Percentiles rank a stretch among this genome's conserved stretches.
phyloP scores from a whole-genome alignment of 2,888 invertebrate species.

The Norana najaformis region DNA sequence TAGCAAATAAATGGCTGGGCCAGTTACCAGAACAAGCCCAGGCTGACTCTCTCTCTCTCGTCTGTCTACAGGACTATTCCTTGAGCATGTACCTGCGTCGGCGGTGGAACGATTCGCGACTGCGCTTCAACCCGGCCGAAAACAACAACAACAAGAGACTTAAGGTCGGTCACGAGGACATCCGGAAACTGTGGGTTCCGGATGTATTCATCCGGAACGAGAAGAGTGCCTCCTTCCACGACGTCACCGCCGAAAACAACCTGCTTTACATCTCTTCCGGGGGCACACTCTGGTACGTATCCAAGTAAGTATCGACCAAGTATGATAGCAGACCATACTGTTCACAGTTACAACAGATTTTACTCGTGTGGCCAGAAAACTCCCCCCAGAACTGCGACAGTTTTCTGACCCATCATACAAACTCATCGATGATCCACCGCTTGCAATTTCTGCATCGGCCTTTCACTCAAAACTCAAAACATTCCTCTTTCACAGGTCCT shows the following conservation, averaged over 20 bases:
- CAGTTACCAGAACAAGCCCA: no score
- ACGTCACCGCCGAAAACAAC: constrained; percentile 34
- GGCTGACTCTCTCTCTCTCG: no score
- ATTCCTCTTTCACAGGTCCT: no score
- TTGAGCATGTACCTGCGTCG: constrained; percentile 92
- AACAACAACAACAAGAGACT: constrained; percentile 32
- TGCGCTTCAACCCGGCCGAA: constrained; percentile 57
- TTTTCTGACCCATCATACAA: no score
- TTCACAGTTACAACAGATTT: not conserved
- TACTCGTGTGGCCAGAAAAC: no score
- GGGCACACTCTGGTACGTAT: constrained; percentile 40
- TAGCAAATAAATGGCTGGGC: no score
- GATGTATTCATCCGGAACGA: constrained; percentile 42
- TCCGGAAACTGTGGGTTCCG: constrained; percentile 38
- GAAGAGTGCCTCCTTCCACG: constrained; percentile 38
- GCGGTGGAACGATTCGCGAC: constrained; percentile 86
- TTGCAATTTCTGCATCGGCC: no score
- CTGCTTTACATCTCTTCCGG: constrained; percentile 34
- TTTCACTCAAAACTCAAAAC: no score
- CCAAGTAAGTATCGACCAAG: constrained; percentile 36
- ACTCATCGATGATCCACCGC: no score
- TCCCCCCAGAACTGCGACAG: no score
- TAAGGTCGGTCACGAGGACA: constrained; percentile 36
- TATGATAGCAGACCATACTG: not conserved
- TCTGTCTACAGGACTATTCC: constrained; percentile 78